These are phyloP conservation scores for Julus scandinavius DNA, from an alignment of 2,888 invertebrate species.

Conservation along the genomic window DNA sequence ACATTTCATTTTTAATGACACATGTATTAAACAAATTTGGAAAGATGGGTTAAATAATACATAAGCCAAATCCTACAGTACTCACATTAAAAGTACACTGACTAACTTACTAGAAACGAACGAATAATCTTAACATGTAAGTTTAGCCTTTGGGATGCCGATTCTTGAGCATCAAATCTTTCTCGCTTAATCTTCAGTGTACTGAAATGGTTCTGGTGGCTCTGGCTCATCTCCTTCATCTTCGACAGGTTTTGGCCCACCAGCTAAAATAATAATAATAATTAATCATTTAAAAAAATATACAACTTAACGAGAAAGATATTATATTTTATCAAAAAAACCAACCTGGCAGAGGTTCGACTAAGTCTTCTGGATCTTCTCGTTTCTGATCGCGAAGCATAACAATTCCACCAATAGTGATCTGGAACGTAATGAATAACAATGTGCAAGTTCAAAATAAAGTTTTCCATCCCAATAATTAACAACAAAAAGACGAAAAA, in stretches of 20 bases:
- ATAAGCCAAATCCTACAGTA: too few relatives aligned
- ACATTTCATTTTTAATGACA: too few relatives aligned
- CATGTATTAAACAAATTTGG: too few relatives aligned
- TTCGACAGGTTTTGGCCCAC: slow-evolving; percentile 67
- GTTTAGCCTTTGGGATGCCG: too few relatives aligned
- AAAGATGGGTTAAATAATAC: too few relatives aligned
- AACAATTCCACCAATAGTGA: slow-evolving; percentile 94
- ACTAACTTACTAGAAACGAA: too few relatives aligned
- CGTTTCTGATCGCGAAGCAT: slow-evolving; percentile 86
- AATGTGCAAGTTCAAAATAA: slow-evolving; percentile 68
- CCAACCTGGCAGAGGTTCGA: slow-evolving; percentile 85
- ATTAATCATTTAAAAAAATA: not conserved
- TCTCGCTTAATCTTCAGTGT: slow-evolving; percentile 72
- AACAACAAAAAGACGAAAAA: not conserved
- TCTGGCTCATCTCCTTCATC: slow-evolving; percentile 97
- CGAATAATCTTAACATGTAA: too few relatives aligned
- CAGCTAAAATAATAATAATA: slow-evolving; percentile 54
- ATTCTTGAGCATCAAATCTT: too few relatives aligned
- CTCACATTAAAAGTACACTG: too few relatives aligned
- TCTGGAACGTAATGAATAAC: slow-evolving; percentile 63
- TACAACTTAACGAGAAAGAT: too few relatives aligned
- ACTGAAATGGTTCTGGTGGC: slow-evolving; percentile 98
- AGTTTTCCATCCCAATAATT: not conserved
- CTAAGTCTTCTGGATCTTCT: slow-evolving; percentile 83
- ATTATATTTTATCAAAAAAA: not conserved